These are phyloP conservation scores for Aspiorhynchus laticeps DNA, from an alignment of 2,113 vertebrate genomes.

Conservation along the genomic window DNA sequence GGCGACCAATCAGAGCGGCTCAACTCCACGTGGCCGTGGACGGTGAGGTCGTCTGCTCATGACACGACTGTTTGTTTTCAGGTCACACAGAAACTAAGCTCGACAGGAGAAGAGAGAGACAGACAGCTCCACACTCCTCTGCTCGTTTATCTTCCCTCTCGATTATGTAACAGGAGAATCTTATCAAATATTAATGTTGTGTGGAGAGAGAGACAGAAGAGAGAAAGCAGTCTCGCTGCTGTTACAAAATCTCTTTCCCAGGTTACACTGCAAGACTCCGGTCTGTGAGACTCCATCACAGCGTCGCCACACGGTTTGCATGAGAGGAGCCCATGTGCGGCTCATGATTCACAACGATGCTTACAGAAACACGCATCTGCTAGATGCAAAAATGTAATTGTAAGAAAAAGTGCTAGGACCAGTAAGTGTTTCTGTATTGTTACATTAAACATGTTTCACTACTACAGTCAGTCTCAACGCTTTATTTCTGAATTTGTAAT, in stretches of 20 bases:
- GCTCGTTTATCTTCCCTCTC: no score
- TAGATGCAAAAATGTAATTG: no score
- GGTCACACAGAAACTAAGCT: conserved; percentile 5
- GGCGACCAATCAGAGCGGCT: neutral
- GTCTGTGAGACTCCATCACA: conserved; percentile 5
- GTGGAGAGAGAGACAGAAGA: conserved; percentile 20
- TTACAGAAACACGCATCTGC: neutral
- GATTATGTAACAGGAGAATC: conserved; percentile 52
- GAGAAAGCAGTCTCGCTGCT: neutral
- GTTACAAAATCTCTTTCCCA: conserved; percentile 10
- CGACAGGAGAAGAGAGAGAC: neutral
- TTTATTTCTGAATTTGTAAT: neutral
- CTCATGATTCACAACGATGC: neutral
- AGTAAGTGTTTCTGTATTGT: neutral
- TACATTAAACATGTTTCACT: neutral
- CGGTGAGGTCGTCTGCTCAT: neutral
- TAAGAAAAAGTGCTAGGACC: no score
- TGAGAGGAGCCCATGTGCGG: neutral
- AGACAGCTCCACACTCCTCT: neutral
- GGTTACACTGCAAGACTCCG: neutral
- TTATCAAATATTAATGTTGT: conserved; percentile 56
- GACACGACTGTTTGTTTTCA: conserved; percentile 10
- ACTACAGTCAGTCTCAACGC: neutral
- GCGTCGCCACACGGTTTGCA: neutral
- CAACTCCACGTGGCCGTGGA: neutral